A percentile compares a stretch with the other conserved stretches of the same genome.
phyloP scores from a whole-genome alignment of 2,113 vertebrate genomes.

The Butorides virescens region DNA sequence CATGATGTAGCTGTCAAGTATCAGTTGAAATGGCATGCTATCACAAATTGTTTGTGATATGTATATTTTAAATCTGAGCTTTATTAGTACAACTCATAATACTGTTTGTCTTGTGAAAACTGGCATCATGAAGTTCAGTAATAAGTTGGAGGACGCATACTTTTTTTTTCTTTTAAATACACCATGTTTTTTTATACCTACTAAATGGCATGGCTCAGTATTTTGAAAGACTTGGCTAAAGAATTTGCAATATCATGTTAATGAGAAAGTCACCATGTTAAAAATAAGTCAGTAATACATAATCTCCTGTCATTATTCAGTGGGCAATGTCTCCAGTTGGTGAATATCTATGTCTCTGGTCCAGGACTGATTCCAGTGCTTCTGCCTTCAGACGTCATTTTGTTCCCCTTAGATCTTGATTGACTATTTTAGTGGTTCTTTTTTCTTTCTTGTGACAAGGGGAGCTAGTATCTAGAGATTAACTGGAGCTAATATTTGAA shows the following conservation, averaged over 20 bases:
- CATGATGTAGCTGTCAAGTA: background rate
- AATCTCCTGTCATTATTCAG: background rate
- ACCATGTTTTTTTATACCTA: background rate
- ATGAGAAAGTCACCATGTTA: background rate
- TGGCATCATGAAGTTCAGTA: background rate
- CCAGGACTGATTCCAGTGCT: background rate
- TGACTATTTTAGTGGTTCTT: slow-evolving; percentile 3
- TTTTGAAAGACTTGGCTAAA: background rate
- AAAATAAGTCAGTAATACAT: background rate
- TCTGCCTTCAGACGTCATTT: background rate
- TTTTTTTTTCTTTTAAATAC: background rate
- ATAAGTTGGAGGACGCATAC: background rate
- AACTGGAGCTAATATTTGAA: slow-evolving; percentile 20
- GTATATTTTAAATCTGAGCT: background rate
- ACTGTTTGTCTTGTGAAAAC: background rate
- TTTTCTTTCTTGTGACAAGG: slow-evolving; percentile 33
- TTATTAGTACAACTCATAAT: background rate
- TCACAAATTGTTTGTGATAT: background rate
- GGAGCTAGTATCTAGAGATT: slow-evolving; percentile 1
- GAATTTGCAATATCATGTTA: background rate
- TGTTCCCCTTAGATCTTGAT: slow-evolving; percentile 21
- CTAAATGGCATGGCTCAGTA: background rate
- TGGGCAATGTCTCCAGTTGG: background rate
- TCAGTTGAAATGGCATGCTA: background rate
- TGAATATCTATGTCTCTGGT: background rate